phyloP scores from a whole-genome alignment of 2,113 vertebrate genomes.

The zebrafish (Danio rerio) region DNA sequence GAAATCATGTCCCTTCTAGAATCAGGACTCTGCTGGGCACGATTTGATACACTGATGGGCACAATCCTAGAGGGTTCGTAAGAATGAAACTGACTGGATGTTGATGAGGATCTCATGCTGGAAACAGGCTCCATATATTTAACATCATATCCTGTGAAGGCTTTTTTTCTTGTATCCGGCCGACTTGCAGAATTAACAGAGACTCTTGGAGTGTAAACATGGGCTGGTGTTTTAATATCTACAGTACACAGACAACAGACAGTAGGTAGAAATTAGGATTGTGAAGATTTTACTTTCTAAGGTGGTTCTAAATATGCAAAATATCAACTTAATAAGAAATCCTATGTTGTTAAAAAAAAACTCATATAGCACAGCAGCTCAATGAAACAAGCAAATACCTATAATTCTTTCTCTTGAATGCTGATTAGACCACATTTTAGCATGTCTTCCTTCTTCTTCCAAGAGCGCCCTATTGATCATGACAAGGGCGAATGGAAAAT shows the following conservation, averaged over 20 bases:
- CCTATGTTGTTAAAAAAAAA: no score
- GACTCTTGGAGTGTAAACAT: slow-evolving; percentile 72
- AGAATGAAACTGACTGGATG: slow-evolving; percentile 62
- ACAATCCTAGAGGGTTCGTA: slow-evolving; percentile 66
- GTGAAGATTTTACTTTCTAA: not conserved
- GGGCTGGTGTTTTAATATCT: slow-evolving; percentile 81
- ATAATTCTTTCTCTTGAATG: slow-evolving; percentile 70
- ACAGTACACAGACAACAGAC: slow-evolving; percentile 56
- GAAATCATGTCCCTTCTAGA: slow-evolving; percentile 76
- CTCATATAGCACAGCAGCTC: not conserved
- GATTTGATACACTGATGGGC: slow-evolving; percentile 66
- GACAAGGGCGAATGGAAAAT: slow-evolving; percentile 46
- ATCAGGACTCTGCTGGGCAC: slow-evolving; percentile 68
- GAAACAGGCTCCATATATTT: slow-evolving; percentile 69
- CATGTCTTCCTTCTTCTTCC: slow-evolving; percentile 84
- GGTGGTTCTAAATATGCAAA: not conserved
- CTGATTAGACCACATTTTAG: slow-evolving; percentile 74
- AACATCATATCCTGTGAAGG: slow-evolving; percentile 66
- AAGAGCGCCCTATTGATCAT: slow-evolving; percentile 84
- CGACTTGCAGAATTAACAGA: slow-evolving; percentile 67
- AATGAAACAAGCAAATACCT: slow-evolving; percentile 70
- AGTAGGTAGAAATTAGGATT: not conserved
- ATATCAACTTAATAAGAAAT: no score
- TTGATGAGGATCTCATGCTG: slow-evolving; percentile 65
- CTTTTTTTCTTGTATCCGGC: slow-evolving; percentile 72